Conservation (phyloP, 2,113 vertebrate genomes). For the Apodemus sylvaticus region DNA sequence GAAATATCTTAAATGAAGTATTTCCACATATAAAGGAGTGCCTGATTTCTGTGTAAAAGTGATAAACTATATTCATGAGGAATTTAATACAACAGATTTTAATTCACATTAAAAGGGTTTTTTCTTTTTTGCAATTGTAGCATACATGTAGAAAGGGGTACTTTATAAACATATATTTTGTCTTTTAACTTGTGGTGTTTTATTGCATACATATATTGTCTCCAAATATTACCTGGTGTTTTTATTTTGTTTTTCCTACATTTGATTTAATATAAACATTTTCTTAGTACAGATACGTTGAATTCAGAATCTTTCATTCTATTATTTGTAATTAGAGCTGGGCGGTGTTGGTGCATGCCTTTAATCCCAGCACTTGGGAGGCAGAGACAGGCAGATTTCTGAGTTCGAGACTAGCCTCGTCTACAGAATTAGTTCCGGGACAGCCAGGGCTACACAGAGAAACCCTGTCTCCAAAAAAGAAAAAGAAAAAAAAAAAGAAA, state of each 20-base stretch:
- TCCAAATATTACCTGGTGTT: neutral
- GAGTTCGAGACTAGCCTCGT: too few species aligned
- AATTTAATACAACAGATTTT: neutral
- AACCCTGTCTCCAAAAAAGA: too few species aligned
- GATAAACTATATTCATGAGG: neutral
- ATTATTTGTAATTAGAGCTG: constrained; percentile 24
- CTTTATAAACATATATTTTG: neutral
- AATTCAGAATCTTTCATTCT: neutral
- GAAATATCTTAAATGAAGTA: neutral
- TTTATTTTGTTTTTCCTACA: constrained; percentile 21
- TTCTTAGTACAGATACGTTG: neutral
- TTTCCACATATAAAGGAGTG: neutral
- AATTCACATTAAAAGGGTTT: neutral
- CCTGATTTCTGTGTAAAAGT: neutral
- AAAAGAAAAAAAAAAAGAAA: too few species aligned
- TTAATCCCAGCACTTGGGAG: too few species aligned
- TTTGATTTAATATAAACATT: constrained; percentile 49
- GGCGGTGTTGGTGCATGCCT: too few species aligned
- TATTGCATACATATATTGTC: neutral
- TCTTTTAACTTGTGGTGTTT: neutral
- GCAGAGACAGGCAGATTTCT: too few species aligned
- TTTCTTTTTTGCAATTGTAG: neutral
- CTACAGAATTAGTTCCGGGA: too few species aligned
- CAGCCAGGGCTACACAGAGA: too few species aligned
- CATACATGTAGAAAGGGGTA: neutral